These are phyloP conservation scores for Odontamblyopus rebecca DNA, from an alignment of 2,797 vertebrate genomes.

Conservation along the genomic window DNA sequence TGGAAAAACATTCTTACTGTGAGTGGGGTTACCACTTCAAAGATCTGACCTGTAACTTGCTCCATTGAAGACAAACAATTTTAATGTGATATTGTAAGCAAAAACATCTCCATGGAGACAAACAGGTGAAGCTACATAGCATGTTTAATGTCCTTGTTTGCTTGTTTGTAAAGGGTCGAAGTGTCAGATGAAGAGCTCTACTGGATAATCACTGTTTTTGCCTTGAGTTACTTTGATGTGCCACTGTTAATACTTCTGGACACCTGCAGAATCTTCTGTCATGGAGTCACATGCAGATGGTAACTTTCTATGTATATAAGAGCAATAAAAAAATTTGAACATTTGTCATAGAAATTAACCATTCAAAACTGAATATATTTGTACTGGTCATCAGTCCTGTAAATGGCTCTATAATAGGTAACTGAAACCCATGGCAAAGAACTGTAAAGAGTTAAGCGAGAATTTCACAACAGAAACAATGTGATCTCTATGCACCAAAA, in stretches of 20 bases:
- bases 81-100: too few species aligned
- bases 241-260: slow-evolving; percentile 38
- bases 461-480: not conserved
- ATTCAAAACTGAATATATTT: not conserved
- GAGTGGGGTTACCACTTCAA: too few species aligned
- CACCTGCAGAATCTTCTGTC: slow-evolving; percentile 33
- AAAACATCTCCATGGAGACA: too few species aligned
- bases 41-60: too few species aligned
- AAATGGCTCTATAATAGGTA: not conserved
- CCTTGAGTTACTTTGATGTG: slow-evolving; percentile 23
- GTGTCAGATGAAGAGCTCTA: not conserved
- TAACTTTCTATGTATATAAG: not conserved
- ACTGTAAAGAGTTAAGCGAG: not conserved
- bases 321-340: not conserved
- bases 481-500: not conserved
- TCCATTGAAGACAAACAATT: too few species aligned
- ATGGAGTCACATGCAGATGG: not conserved
- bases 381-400: not conserved
- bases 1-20: too few species aligned
- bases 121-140: too few species aligned
- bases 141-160: not conserved
- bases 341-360: not conserved
- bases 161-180: not conserved
- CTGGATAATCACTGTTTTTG: slow-evolving; percentile 1
- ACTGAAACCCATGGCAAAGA: not conserved